Evolutionary conservation across 2,888 invertebrate genomes (phyloP).

Genomic region (Sylvicola cinctus): DNA sequence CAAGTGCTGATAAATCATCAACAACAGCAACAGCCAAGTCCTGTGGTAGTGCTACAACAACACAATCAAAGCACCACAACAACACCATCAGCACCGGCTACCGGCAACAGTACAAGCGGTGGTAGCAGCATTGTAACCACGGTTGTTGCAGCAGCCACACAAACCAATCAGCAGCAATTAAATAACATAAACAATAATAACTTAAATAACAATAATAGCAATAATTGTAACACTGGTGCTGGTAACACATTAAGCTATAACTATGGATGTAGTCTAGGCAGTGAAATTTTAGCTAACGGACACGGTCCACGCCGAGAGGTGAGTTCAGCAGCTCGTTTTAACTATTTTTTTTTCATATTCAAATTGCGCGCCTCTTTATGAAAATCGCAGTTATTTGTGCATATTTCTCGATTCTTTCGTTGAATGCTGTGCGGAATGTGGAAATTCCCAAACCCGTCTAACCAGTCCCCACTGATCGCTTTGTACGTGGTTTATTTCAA

Average conservation of each 20-base stretch:
- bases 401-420: no score
- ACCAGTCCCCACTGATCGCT: no score
- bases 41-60: background rate
- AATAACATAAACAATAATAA: conserved; percentile 5
- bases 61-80: background rate
- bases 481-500: no score
- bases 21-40: background rate
- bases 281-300: conserved; percentile 22
- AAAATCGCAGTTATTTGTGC: no score
- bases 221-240: conserved; percentile 6
- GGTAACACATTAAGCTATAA: conserved; percentile 7
- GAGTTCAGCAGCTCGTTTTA: no score
- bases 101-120: background rate
- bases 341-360: no score
- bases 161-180: no score
- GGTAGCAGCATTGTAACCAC: background rate
- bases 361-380: no score
- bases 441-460: no score
- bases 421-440: no score
- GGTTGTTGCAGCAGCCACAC: no score
- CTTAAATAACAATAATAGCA: conserved; percentile 1
- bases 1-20: conserved; percentile 1
- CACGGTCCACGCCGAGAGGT: conserved; percentile 26
- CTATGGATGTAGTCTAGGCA: conserved; percentile 7
- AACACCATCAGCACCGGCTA: background rate